Evolutionary conservation across 1,140 invertebrate species (phyloP).

Genomic region (Bombus vancouverensis): DNA sequence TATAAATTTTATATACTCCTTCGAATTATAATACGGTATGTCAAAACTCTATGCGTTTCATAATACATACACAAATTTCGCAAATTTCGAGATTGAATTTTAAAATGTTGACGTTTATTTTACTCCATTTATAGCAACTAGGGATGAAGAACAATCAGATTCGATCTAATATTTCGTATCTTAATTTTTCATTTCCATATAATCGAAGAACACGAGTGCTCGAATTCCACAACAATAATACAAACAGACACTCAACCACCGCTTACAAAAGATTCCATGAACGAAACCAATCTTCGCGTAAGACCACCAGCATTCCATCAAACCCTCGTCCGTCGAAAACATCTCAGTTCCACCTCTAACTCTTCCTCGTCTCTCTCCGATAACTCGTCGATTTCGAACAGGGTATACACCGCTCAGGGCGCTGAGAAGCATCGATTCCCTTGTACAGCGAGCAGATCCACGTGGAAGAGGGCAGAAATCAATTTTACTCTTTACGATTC

Average conservation of each 20-base stretch:
- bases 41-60: too few species aligned
- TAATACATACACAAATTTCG: too few species aligned
- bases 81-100: too few species aligned
- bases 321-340: not conserved
- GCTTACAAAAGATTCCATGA: not conserved
- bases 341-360: not conserved
- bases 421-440: not conserved
- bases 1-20: too few species aligned
- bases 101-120: not conserved
- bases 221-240: not conserved
- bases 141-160: too few species aligned
- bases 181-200: not conserved
- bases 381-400: not conserved
- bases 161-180: too few species aligned
- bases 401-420: too few species aligned
- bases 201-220: not conserved
- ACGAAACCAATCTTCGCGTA: not conserved
- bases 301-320: not conserved
- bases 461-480: not conserved
- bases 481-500: constrained; percentile 12
- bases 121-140: too few species aligned
- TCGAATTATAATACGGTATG: too few species aligned
- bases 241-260: not conserved
- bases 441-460: not conserved
- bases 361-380: not conserved